phyloP scores from a whole-genome alignment of 1,140 invertebrate genomes.

The Halictus rubicundus region DNA sequence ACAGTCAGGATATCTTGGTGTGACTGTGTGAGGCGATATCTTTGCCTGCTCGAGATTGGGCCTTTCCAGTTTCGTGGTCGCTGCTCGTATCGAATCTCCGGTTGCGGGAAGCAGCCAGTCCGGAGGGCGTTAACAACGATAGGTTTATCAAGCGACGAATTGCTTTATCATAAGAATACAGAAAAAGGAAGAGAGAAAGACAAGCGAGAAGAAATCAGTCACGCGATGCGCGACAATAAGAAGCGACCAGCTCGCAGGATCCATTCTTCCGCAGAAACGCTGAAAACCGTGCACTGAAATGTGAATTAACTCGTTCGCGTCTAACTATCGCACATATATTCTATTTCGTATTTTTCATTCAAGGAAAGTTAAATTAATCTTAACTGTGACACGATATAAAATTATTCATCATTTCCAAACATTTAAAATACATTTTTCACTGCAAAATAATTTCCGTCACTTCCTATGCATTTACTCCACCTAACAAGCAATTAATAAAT shows the following conservation, averaged over 20 bases:
- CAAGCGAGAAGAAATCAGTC: not conserved
- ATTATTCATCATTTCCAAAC: no score
- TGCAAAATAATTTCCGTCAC: no score
- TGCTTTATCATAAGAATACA: constrained; percentile 59
- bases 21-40: not conserved
- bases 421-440: no score
- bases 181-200: not conserved
- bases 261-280: constrained; percentile 28
- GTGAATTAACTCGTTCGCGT: not conserved
- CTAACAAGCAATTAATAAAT: no score
- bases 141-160: constrained; percentile 65
- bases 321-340: no score
- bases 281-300: constrained; percentile 43
- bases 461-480: no score
- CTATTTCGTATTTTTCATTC: no score
- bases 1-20: not conserved
- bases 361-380: no score
- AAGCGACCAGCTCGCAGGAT: constrained; percentile 14
- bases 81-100: constrained; percentile 59
- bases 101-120: constrained; percentile 67
- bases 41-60: not conserved
- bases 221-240: not conserved
- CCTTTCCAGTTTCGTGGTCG: constrained; percentile 27
- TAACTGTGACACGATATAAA: no score
- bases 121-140: constrained; percentile 71